These are phyloP conservation scores for Oligia fasciuncula DNA, from an alignment of 2,888 invertebrate species.

Conservation along the genomic window DNA sequence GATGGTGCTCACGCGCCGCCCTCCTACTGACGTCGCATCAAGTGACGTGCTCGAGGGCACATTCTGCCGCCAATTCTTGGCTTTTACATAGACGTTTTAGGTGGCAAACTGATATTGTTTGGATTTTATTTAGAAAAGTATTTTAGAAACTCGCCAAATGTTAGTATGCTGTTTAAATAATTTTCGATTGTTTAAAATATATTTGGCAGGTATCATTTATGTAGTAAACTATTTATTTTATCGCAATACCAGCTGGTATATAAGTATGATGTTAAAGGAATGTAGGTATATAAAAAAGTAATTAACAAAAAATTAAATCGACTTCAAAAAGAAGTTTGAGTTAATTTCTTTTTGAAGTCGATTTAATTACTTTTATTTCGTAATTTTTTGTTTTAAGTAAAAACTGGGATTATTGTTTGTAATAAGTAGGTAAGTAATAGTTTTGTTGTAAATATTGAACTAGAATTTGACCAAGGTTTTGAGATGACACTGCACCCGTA, in stretches of 20 bases:
- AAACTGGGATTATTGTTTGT: no score
- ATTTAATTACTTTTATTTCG: no score
- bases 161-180: neutral
- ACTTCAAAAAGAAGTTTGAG: no score
- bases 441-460: no score
- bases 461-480: no score
- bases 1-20: constrained; percentile 84
- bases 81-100: constrained; percentile 9
- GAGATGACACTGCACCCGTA: no score
- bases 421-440: no score
- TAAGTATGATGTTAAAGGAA: neutral
- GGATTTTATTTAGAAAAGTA: neutral
- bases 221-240: neutral
- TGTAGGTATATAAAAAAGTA: no score
- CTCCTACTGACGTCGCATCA: constrained; percentile 72
- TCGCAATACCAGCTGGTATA: neutral
- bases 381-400: no score
- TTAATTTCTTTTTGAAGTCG: no score
- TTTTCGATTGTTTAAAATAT: neutral
- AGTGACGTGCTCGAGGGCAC: constrained; percentile 72
- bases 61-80: constrained; percentile 44
- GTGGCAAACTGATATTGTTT: constrained; percentile 2
- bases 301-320: no score
- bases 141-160: neutral
- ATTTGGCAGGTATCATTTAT: no score